Evolutionary conservation across 1,140 invertebrate genomes (phyloP).

Genomic region (Hylyphantes graminicola): DNA sequence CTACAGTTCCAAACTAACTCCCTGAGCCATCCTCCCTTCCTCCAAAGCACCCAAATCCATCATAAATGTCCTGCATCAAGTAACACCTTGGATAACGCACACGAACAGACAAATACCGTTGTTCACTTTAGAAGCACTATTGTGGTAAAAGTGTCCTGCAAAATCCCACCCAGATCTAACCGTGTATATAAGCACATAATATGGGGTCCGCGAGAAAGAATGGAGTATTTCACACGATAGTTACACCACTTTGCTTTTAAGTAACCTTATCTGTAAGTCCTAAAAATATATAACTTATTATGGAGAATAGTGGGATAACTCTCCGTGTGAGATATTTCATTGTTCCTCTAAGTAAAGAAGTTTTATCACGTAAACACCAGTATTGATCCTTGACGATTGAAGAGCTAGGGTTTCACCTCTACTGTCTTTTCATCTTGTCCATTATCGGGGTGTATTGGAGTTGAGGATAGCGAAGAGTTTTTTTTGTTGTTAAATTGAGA

Average conservation of each 20-base stretch:
- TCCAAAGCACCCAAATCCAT: neutral
- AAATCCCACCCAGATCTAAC: neutral
- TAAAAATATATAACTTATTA: too few species aligned
- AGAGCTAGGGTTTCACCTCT: neutral
- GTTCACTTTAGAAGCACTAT: constrained; percentile 5
- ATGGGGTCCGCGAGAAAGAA: too few species aligned
- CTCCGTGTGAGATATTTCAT: too few species aligned
- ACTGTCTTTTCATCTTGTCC: neutral
- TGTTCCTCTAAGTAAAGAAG: neutral
- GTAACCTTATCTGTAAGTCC: too few species aligned
- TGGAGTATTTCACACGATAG: too few species aligned
- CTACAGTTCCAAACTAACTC: too few species aligned
- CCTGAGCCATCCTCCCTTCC: neutral
- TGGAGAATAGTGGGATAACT: too few species aligned
- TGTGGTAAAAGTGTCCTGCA: neutral
- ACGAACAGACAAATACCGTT: constrained; percentile 37
- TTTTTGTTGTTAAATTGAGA: too few species aligned
- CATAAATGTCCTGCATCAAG: constrained; percentile 39
- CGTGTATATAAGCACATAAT: neutral
- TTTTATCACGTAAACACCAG: constrained; percentile 26
- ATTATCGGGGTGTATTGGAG: too few species aligned
- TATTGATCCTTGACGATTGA: constrained; percentile 24
- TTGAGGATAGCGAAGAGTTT: too few species aligned
- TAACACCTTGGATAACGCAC: constrained; percentile 27
- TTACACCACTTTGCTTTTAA: too few species aligned